These are phyloP conservation scores for Hyles euphorbiae DNA, from an alignment of 1,140 invertebrate genomes.

Conservation along the genomic window DNA sequence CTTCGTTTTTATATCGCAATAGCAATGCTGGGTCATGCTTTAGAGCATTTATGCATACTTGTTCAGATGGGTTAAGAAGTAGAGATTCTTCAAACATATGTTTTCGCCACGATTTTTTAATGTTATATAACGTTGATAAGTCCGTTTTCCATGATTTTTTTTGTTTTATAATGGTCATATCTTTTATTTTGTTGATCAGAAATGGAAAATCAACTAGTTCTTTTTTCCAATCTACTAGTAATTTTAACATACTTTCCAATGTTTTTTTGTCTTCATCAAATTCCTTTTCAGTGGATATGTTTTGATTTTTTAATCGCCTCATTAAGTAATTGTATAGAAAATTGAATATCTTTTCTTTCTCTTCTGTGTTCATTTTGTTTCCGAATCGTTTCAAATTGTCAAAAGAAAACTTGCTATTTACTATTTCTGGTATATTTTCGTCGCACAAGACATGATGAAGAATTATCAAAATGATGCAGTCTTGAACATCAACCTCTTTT, in stretches of 20 bases:
- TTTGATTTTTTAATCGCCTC: conserved; percentile 23
- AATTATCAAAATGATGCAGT: conserved; percentile 34
- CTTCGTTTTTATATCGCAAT: conserved; percentile 22
- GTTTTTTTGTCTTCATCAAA: conserved; percentile 18
- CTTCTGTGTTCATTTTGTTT: conserved; percentile 29
- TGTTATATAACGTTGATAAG: conserved; percentile 37
- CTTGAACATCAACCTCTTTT: conserved; percentile 11
- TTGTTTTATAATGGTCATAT: conserved; percentile 35
- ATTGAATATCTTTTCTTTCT: conserved; percentile 38
- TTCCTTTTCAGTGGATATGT: conserved; percentile 24
- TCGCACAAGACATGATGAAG: conserved; percentile 34
- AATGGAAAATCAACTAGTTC: conserved; percentile 34
- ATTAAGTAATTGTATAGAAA: conserved; percentile 35
- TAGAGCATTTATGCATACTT: conserved; percentile 45
- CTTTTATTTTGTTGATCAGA: conserved; percentile 35
- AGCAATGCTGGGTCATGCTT: conserved; percentile 50
- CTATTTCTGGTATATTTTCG: conserved; percentile 30
- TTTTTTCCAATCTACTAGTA: conserved; percentile 46
- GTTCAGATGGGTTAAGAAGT: conserved; percentile 27
- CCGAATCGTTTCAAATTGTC: conserved; percentile 31
- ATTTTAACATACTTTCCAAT: conserved; percentile 26
- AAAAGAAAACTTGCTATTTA: conserved; percentile 39
- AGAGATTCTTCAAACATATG: conserved; percentile 45
- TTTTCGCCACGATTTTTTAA: conserved; percentile 47
- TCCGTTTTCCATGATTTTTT: conserved; percentile 28